Conservation (phyloP, 2,113 vertebrate genomes). For the Quiscalus mexicanus region DNA sequence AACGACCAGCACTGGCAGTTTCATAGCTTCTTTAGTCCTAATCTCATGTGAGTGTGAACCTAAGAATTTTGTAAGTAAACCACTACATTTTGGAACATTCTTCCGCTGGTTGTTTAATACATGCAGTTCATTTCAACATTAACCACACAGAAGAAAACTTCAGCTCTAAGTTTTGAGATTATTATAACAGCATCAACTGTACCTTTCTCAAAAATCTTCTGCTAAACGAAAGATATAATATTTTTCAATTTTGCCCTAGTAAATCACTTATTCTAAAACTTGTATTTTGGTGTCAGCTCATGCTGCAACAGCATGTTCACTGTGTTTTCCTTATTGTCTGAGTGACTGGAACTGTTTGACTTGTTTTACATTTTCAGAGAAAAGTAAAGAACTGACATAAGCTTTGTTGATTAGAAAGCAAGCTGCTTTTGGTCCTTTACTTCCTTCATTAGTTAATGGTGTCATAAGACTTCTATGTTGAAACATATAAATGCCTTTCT, state of each 20-base stretch:
- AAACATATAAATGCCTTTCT: neutral
- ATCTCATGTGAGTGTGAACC: neutral
- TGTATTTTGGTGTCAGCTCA: neutral
- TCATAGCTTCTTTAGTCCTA: neutral
- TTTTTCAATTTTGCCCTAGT: neutral
- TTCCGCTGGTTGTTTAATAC: neutral
- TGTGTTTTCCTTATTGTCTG: neutral
- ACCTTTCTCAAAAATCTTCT: neutral
- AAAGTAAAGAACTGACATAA: neutral
- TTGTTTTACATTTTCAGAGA: neutral
- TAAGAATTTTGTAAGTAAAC: conserved; percentile 37
- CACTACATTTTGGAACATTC: conserved; percentile 8
- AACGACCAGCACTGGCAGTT: neutral
- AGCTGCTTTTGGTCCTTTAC: neutral
- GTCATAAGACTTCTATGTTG: neutral
- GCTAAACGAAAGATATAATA: neutral
- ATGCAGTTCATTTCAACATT: conserved; percentile 30
- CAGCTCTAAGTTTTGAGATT: neutral
- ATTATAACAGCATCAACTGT: neutral
- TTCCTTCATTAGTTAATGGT: neutral
- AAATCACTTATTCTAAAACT: neutral
- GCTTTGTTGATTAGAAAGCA: neutral
- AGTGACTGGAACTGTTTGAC: neutral
- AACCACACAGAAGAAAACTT: conserved; percentile 6
- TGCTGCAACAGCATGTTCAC: neutral